A percentile compares a stretch with the other conserved stretches of the same genome.
These are phyloP conservation scores for Falco cherrug DNA, from an alignment of 2,797 vertebrate species.

Conservation along the genomic window DNA sequence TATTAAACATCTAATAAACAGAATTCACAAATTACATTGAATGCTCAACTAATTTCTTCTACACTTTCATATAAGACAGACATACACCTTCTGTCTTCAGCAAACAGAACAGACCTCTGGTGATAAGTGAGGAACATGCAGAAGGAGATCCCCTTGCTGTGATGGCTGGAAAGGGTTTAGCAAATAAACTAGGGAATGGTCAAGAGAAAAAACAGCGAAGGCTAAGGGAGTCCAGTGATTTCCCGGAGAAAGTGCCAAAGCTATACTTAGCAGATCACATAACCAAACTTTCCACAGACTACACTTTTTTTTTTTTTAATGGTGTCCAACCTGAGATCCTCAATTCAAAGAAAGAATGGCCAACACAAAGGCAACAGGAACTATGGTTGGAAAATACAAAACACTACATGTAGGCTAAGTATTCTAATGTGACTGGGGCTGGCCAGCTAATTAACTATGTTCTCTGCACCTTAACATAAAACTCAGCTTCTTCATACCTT, in stretches of 20 bases:
- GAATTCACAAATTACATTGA: neutral
- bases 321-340: neutral
- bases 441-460: neutral
- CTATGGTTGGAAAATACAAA: neutral
- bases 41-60: neutral
- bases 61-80: neutral
- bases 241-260: neutral
- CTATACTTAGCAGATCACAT: neutral
- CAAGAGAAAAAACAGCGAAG: neutral
- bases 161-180: neutral
- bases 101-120: neutral
- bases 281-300: neutral
- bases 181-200: neutral
- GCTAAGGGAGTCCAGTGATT: neutral
- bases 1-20: neutral
- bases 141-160: neutral
- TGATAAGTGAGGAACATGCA: neutral
- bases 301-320: neutral
- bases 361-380: neutral
- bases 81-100: neutral
- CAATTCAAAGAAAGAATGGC: neutral
- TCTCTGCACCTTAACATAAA: neutral
- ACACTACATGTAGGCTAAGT: neutral
- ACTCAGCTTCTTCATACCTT: neutral
- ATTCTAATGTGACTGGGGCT: neutral